Percentiles rank a stretch among this genome's conserved stretches.
These are phyloP conservation scores for Thymelicus acteon DNA, from an alignment of 2,888 invertebrate genomes.

Conservation along the genomic window DNA sequence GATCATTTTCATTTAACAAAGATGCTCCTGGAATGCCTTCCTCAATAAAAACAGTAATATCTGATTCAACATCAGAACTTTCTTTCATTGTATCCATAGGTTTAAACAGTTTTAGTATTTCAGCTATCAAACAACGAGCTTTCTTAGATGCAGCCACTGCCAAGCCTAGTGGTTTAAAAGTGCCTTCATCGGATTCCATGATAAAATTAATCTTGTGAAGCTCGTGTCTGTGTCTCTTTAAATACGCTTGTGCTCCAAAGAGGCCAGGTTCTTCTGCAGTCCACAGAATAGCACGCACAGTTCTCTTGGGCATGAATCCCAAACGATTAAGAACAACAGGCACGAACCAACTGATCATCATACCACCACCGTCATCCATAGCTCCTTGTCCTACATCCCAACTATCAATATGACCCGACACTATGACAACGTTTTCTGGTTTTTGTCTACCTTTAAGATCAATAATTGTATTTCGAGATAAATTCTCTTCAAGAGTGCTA, in stretches of 20 bases:
- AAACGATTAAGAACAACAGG: slow-evolving; percentile 87
- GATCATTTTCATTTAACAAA: slow-evolving; percentile 87
- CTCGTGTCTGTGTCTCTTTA: slow-evolving; percentile 82
- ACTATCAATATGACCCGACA: slow-evolving; percentile 94
- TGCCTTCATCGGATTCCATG: slow-evolving; percentile 93
- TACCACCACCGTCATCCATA: slow-evolving; percentile 94
- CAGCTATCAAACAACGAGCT: slow-evolving; percentile 87
- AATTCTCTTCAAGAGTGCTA: slow-evolving; percentile 80
- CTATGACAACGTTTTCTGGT: slow-evolving; percentile 86
- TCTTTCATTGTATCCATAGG: slow-evolving; percentile 84
- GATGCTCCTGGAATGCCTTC: slow-evolving; percentile 89
- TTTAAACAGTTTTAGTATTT: slow-evolving; percentile 85
- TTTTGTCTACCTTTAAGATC: slow-evolving; percentile 85
- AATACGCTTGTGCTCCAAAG: slow-evolving; percentile 87
- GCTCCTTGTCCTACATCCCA: slow-evolving; percentile 96
- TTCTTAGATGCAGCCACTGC: slow-evolving; percentile 85
- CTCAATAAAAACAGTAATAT: slow-evolving; percentile 86
- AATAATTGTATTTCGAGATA: slow-evolving; percentile 89
- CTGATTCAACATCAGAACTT: slow-evolving; percentile 86
- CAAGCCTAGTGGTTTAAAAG: slow-evolving; percentile 90
- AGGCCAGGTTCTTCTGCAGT: slow-evolving; percentile 91
- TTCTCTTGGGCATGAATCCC: slow-evolving; percentile 87
- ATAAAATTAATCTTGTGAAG: slow-evolving; percentile 88
- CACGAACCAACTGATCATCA: slow-evolving; percentile 91
- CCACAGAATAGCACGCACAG: slow-evolving; percentile 91